These are phyloP conservation scores for Mesoligia furuncula DNA, from an alignment of 2,888 invertebrate species.

Conservation along the genomic window DNA sequence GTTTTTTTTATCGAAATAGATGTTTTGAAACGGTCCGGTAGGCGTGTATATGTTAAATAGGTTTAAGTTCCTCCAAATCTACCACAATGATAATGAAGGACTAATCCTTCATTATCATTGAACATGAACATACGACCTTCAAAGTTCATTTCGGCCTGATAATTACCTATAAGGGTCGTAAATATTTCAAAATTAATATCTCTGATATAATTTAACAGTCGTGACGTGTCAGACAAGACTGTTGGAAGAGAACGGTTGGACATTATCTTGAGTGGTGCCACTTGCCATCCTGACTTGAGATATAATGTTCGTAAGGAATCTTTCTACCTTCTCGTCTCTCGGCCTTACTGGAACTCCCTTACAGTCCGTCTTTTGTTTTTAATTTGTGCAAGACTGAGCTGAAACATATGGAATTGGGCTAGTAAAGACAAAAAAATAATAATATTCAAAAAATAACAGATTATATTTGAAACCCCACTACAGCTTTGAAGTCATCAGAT, in stretches of 20 bases:
- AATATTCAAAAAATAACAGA: background rate
- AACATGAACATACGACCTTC: constrained; percentile 31
- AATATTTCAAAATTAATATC: constrained; percentile 41
- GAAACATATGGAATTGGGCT: background rate
- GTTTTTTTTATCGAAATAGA: background rate
- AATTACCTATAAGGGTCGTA: constrained; percentile 28
- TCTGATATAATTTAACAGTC: constrained; percentile 25
- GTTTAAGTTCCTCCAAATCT: background rate
- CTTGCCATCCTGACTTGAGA: constrained; percentile 3
- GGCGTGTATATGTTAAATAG: background rate
- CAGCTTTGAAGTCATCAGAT: background rate
- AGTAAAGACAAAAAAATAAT: background rate
- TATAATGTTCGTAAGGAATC: constrained; percentile 4
- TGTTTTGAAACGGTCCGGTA: background rate
- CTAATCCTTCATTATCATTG: constrained; percentile 26
- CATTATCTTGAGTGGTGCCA: constrained; percentile 37
- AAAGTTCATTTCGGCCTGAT: constrained; percentile 27
- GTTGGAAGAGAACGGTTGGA: constrained; percentile 23
- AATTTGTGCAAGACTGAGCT: background rate
- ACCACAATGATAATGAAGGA: too few species aligned
- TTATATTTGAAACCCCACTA: background rate
- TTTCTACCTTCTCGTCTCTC: background rate
- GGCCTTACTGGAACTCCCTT: background rate
- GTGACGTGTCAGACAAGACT: background rate
- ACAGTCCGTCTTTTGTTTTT: background rate